Base-by-base conservation (phyloP, 2,797 vertebrate genomes). In the Etheostoma nigrum region DNA sequence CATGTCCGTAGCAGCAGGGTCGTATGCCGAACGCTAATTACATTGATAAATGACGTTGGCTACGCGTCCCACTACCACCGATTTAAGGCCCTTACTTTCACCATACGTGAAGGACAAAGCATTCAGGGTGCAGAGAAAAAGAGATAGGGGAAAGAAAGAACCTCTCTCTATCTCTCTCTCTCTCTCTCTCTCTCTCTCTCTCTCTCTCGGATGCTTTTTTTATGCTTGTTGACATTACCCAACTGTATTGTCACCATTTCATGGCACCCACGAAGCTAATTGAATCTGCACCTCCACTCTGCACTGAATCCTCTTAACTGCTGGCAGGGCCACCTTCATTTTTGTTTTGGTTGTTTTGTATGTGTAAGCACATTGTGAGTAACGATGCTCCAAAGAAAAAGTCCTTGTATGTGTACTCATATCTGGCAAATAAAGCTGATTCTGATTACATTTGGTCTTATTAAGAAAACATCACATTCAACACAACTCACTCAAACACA, bases 21-120 rank as follows among this genome's bases (percentile, higher is more conserved):
- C 82, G 85, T 88, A 87, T 84, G 87, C 84, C 74, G 57, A 89
- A 91, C 78, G 91, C 90, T 95, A 95, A 96, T 96, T 95, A 96
- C 91, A 89, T 74, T 95, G 94, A 96, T 93, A 83, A 94, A 96
- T 95, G 90, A 59, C 71, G 55, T 81, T 85, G 90, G 89, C 87
- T 86, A 64, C 13, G 23, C 62, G 80, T 91, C 83, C 74, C 19
- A 44, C 91, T 88, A 86, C 74, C 47, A 73, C 81, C 80, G 84
- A 94, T 95, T 94, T 94, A 94, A 86, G 67, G 87, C 87, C 91
- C 86, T 18, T 90, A 87, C 85, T 73, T 84, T 84, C 80, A 65
- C 67, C 78, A 72, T 60, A 88, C 81, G 72, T 91, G 91, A 92
- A 93, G 86, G 91, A 91, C 92, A 90, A 90, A 91, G 54, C 67